Conservation (phyloP, 1,140 invertebrate genomes). For the Drosophila lini region DNA sequence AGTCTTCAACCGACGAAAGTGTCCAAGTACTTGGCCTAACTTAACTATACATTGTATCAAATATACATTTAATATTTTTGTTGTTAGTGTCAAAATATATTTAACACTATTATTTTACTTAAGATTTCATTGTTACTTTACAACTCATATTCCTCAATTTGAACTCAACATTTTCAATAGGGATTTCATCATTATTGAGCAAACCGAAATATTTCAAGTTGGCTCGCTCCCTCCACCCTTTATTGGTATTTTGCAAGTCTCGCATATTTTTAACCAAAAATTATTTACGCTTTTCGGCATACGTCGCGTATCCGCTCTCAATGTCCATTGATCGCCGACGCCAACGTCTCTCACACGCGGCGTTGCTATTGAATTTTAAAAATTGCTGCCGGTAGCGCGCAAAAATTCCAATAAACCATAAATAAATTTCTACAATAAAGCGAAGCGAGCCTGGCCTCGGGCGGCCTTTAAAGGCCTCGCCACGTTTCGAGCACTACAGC, state of each 20-base stretch:
- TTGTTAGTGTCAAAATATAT: too few species aligned
- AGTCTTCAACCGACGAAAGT: too few species aligned
- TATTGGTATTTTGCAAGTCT: conserved; percentile 58
- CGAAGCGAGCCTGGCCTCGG: conserved; percentile 77
- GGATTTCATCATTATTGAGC: conserved; percentile 7
- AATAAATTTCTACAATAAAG: conserved; percentile 80
- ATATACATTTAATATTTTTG: too few species aligned
- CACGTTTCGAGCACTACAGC: conserved; percentile 55
- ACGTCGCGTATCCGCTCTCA: conserved; percentile 20
- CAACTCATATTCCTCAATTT: background rate
- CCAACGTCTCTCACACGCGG: conserved; percentile 27
- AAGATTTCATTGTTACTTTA: background rate
- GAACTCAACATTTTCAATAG: background rate
- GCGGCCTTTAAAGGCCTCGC: conserved; percentile 66
- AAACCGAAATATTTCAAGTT: conserved; percentile 2
- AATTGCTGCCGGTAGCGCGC: conserved; percentile 77
- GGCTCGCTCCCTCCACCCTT: conserved; percentile 8
- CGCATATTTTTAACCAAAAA: conserved; percentile 59
- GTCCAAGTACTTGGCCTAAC: too few species aligned
- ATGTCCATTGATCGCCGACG: conserved; percentile 23
- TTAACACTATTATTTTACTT: too few species aligned
- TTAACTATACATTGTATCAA: too few species aligned
- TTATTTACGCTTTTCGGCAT: conserved; percentile 54
- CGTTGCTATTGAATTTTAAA: conserved; percentile 74
- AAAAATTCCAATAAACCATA: conserved; percentile 82